Percentiles rank a stretch among this genome's conserved stretches.
phyloP scores from a whole-genome alignment of 1,140 invertebrate genomes.

The Meloidogyne floridensis region DNA sequence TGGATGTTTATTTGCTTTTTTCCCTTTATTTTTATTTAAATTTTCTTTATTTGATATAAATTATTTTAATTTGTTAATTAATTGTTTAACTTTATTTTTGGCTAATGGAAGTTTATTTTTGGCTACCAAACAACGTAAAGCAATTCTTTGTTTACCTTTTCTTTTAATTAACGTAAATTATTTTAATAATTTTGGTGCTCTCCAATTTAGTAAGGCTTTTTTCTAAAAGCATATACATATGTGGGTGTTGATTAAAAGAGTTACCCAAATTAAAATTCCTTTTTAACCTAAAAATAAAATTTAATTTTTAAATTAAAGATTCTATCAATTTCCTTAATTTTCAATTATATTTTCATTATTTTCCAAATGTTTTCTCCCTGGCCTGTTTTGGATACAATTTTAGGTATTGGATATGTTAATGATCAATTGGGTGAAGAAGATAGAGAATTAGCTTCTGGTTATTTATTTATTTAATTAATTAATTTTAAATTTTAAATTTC shows the following conservation, averaged over 20 bases:
- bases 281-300: no score
- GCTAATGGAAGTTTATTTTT: background rate
- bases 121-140: background rate
- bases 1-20: constrained; percentile 1
- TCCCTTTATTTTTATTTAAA: constrained; percentile 5
- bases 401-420: background rate
- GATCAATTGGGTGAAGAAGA: constrained; percentile 1
- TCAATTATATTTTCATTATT: background rate
- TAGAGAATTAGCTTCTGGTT: background rate
- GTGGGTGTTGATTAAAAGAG: no score
- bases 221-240: no score
- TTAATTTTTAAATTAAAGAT: background rate
- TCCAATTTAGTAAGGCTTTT: no score
- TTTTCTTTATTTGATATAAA: constrained; percentile 1
- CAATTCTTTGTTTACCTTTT: background rate
- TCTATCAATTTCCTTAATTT: background rate
- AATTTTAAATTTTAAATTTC: background rate
- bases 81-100: background rate
- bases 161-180: background rate
- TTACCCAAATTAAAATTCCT: no score
- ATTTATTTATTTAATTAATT: background rate
- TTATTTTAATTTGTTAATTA: background rate
- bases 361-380: background rate
- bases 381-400: constrained; percentile 3
- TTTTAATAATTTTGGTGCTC: background rate